A percentile compares a stretch with the other conserved stretches of the same genome.
These are phyloP conservation scores for Phalacrocorax brasilianus DNA, from an alignment of 2,113 vertebrate genomes.

Conservation along the genomic window DNA sequence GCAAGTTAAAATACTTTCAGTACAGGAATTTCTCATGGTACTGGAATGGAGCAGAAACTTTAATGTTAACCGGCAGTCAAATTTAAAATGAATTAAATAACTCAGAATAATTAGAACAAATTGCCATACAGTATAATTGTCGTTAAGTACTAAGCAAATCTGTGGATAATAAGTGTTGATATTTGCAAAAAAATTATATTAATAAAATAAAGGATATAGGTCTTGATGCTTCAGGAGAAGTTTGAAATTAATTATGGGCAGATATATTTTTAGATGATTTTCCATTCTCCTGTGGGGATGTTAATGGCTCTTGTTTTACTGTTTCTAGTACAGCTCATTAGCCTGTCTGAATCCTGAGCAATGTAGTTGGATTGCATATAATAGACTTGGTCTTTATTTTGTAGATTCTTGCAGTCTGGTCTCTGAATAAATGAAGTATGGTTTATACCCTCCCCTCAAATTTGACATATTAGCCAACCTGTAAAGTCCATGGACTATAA, in stretches of 20 bases:
- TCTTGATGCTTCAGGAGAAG: neutral
- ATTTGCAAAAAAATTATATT: neutral
- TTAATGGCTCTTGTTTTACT: neutral
- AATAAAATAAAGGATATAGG: neutral
- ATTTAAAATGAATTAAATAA: neutral
- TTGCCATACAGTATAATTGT: neutral
- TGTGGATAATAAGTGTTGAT: neutral
- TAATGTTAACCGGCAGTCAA: neutral
- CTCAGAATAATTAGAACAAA: neutral
- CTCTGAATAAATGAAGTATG: neutral
- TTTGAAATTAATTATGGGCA: neutral
- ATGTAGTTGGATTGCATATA: neutral
- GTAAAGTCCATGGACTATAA: neutral
- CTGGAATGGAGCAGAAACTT: neutral
- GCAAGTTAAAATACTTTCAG: neutral
- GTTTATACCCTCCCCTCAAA: neutral
- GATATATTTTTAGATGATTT: neutral
- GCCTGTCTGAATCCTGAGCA: neutral
- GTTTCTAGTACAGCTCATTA: neutral
- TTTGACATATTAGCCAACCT: neutral
- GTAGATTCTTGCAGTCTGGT: neutral
- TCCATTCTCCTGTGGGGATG: neutral
- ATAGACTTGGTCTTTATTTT: neutral
- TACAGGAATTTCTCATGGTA: neutral
- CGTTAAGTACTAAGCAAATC: neutral